Conservation (phyloP, 2,113 vertebrate species). For the Gallinago media region DNA sequence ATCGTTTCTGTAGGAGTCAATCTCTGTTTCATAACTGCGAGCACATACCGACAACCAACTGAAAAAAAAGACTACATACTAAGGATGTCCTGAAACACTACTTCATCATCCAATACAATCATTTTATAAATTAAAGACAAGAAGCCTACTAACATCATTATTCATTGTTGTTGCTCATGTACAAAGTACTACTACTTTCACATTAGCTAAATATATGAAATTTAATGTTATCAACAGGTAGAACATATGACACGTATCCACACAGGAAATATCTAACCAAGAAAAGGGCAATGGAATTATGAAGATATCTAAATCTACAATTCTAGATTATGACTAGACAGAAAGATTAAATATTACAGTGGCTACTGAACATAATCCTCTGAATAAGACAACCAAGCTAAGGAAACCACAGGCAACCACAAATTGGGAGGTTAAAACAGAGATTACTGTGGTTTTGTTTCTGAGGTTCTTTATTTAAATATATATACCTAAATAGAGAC, state of each 20-base stretch:
- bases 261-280: neutral
- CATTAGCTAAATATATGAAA: neutral
- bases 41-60: neutral
- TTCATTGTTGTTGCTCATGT: neutral
- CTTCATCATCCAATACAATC: neutral
- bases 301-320: neutral
- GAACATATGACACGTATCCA: neutral
- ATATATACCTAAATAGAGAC: fast-evolving
- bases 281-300: neutral
- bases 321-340: neutral
- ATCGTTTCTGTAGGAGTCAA: neutral
- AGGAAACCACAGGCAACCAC: neutral
- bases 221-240: neutral
- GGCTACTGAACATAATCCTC: neutral
- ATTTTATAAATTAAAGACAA: neutral
- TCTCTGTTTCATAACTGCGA: neutral
- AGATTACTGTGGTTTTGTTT: neutral
- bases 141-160: neutral
- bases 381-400: neutral
- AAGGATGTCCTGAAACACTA: neutral
- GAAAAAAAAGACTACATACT: neutral
- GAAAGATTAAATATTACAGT: neutral
- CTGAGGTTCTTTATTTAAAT: neutral
- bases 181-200: neutral
- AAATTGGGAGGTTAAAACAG: fast-evolving